Conservation (phyloP, 2,797 vertebrate species). For the Clarias fuscus region DNA sequence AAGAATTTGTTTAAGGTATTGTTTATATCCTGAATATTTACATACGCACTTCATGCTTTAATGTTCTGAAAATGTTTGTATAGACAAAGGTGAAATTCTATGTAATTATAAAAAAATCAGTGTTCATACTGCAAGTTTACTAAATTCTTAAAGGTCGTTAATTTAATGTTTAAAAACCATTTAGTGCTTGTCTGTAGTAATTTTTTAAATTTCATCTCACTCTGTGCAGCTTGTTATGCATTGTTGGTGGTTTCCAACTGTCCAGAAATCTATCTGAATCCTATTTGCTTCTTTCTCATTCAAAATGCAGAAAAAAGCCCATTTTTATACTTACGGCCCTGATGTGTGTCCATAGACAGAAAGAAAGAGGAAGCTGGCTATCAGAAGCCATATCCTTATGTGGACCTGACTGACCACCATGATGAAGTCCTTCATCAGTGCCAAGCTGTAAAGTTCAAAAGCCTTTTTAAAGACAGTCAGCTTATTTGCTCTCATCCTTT, state of each 20-base stretch:
- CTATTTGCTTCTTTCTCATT: background rate
- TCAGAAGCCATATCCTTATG: conserved; percentile 24
- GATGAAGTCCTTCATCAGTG: conserved; percentile 24
- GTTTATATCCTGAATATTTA: background rate
- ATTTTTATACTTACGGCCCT: conserved; percentile 39
- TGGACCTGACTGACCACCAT: conserved; percentile 24
- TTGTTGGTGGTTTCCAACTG: background rate
- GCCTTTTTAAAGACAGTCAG: conserved; percentile 23
- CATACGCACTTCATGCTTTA: background rate
- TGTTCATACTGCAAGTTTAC: background rate
- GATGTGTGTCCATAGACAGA: conserved; percentile 36
- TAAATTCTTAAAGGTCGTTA: background rate
- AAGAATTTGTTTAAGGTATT: background rate
- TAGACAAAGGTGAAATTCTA: background rate
- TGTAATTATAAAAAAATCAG: too few relatives aligned
- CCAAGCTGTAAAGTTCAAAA: background rate
- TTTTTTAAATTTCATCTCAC: background rate
- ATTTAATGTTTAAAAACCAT: background rate
- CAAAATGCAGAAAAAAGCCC: background rate
- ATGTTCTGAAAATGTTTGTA: background rate
- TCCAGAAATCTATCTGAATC: background rate
- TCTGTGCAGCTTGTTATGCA: background rate
- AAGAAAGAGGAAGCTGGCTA: conserved; percentile 26
- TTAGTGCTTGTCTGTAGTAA: background rate
- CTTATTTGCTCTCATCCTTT: conserved; percentile 9